Conservation (phyloP, 2,113 vertebrate species). For the Tachysurus fulvidraco region DNA sequence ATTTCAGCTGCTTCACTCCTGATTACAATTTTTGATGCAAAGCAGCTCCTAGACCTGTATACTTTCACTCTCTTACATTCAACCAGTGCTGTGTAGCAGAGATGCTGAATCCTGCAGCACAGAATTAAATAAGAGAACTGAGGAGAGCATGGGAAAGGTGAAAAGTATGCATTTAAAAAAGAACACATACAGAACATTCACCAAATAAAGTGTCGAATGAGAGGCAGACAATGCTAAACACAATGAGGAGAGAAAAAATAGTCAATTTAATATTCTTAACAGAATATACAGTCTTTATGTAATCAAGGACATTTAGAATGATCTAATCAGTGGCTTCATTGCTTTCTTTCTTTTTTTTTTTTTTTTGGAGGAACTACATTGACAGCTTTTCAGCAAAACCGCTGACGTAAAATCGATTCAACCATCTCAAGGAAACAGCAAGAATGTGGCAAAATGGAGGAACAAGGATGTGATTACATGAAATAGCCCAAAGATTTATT, state of each 20-base stretch:
- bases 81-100: neutral
- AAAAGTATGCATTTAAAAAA: neutral
- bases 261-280: neutral
- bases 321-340: constrained; percentile 6
- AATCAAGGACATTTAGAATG: neutral
- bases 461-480: neutral
- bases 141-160: neutral
- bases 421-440: neutral
- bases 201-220: neutral
- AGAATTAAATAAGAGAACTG: neutral
- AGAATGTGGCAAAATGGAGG: neutral
- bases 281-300: neutral
- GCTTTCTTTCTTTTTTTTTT: neutral
- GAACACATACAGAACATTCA: neutral
- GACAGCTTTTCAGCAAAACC: neutral
- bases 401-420: neutral
- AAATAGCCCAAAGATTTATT: neutral
- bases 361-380: too few species aligned
- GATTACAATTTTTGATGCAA: constrained; percentile 27
- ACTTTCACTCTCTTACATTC: neutral
- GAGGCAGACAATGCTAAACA: neutral
- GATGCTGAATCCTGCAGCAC: neutral
- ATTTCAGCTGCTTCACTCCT: constrained; percentile 12
- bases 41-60: neutral
- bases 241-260: neutral